A percentile compares a stretch with the other conserved stretches of the same genome.
Conservation (phyloP, 2,888 invertebrate species). For the Hyposoter dolosus region DNA sequence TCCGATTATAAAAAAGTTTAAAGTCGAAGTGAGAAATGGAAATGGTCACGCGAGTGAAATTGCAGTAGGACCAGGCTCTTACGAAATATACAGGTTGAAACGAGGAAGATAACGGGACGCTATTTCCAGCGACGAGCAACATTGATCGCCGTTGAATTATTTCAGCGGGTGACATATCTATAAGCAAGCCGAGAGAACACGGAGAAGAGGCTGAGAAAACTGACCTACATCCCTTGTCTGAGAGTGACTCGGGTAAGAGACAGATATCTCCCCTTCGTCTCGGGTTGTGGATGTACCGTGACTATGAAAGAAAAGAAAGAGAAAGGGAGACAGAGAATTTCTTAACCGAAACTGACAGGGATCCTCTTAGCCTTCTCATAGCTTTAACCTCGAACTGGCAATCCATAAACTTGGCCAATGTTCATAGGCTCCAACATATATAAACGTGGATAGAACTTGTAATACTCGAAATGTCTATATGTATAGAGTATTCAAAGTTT, state of each 20-base stretch:
- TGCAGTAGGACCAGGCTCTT: constrained; percentile 3
- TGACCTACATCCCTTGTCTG: constrained; percentile 80
- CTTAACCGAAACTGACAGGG: constrained; percentile 66
- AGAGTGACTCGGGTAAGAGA: constrained; percentile 58
- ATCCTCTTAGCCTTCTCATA: constrained; percentile 36
- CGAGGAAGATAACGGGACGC: constrained; percentile 70
- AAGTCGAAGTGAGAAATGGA: not conserved
- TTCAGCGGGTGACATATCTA: constrained; percentile 81
- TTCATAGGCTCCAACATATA: not conserved
- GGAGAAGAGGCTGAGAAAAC: constrained; percentile 78
- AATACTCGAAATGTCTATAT: not conserved
- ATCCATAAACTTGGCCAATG: constrained; percentile 65
- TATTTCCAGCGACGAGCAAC: constrained; percentile 81
- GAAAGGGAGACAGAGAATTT: constrained; percentile 45
- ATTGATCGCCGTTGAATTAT: constrained; percentile 84
- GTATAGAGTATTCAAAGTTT: constrained; percentile 30
- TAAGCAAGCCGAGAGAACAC: constrained; percentile 70
- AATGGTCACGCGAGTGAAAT: not conserved
- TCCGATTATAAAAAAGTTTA: not conserved
- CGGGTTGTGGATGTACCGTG: constrained; percentile 10
- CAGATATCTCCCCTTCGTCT: constrained; percentile 19
- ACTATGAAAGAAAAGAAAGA: constrained; percentile 13
- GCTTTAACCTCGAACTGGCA: constrained; percentile 61
- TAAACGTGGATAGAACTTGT: not conserved
- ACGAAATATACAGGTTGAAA: constrained; percentile 45